Conservation (phyloP, 1,140 invertebrate species). For the Psilanteris sp. region DNA sequence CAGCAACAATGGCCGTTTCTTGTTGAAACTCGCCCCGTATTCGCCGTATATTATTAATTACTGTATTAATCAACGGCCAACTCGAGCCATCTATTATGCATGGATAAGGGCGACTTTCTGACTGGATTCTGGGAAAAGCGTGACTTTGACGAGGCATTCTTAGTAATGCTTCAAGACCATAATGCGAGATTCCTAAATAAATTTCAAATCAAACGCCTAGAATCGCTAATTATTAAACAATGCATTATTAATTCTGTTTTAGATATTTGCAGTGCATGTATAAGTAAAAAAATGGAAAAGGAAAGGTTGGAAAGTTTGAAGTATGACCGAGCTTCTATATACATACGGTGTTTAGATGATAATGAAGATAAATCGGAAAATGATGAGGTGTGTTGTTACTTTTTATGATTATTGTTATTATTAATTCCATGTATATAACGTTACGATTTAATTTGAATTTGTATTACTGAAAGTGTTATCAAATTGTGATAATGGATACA, state of each 20-base stretch:
- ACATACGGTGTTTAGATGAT: constrained; percentile 75
- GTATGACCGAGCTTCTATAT: constrained; percentile 77
- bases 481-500: too few species aligned
- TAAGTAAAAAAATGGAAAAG: constrained; percentile 70
- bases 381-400: constrained; percentile 72
- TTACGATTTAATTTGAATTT: too few species aligned
- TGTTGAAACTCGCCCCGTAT: constrained; percentile 64
- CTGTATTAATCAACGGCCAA: constrained; percentile 78
- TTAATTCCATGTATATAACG: too few species aligned
- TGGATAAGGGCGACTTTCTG: constrained; percentile 72
- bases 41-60: constrained; percentile 80
- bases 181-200: constrained; percentile 23
- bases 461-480: too few species aligned
- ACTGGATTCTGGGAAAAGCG: constrained; percentile 56
- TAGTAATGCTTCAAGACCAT: constrained; percentile 50
- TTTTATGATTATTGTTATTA: too few species aligned
- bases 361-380: constrained; percentile 71
- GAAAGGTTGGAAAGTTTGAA: constrained; percentile 75
- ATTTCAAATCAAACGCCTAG: too few species aligned
- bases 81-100: constrained; percentile 77
- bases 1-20: constrained; percentile 76
- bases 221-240: too few species aligned
- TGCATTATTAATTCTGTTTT: too few species aligned
- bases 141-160: constrained; percentile 62
- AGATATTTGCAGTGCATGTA: constrained; percentile 72